Percentiles rank a stretch among this genome's conserved stretches.
These are phyloP conservation scores for Rhombomys opimus DNA, from an alignment of 2,113 vertebrate genomes.

Conservation along the genomic window DNA sequence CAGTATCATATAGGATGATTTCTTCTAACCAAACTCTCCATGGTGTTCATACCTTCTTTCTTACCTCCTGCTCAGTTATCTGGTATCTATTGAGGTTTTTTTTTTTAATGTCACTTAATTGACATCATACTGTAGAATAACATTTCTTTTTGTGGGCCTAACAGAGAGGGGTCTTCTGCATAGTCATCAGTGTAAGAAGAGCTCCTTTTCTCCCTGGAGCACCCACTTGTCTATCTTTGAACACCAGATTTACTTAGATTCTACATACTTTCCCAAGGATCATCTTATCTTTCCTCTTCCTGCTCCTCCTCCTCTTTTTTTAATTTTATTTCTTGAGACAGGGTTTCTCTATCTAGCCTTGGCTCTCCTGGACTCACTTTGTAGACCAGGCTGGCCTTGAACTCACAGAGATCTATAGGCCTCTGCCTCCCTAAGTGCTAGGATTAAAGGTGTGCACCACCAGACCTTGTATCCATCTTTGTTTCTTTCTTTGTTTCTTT, in stretches of 20 bases:
- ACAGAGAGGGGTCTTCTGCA: neutral
- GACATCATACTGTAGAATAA: neutral
- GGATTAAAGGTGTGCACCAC: no score
- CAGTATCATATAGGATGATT: neutral
- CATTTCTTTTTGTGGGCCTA: neutral
- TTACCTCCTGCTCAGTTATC: neutral
- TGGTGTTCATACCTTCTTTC: neutral
- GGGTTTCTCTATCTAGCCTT: no score
- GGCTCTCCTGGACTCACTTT: no score
- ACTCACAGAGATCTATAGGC: no score
- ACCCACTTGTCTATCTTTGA: neutral
- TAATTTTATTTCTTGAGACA: no score
- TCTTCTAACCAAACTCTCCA: neutral
- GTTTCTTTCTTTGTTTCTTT: no score
- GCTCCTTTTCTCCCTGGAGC: neutral
- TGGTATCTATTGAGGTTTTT: neutral
- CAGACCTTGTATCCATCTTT: no score
- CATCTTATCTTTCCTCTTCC: neutral
- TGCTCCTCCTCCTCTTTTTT: no score
- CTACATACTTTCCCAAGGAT: neutral
- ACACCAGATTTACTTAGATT: neutral
- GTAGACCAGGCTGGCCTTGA: no score
- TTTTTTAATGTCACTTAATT: neutral
- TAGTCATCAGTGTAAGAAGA: neutral
- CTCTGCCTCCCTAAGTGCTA: no score